Evolutionary conservation across 2,888 invertebrate genomes (phyloP), one percentile per base, ranked within the genome.

Genomic region (Macrophya alboannulata): DNA sequence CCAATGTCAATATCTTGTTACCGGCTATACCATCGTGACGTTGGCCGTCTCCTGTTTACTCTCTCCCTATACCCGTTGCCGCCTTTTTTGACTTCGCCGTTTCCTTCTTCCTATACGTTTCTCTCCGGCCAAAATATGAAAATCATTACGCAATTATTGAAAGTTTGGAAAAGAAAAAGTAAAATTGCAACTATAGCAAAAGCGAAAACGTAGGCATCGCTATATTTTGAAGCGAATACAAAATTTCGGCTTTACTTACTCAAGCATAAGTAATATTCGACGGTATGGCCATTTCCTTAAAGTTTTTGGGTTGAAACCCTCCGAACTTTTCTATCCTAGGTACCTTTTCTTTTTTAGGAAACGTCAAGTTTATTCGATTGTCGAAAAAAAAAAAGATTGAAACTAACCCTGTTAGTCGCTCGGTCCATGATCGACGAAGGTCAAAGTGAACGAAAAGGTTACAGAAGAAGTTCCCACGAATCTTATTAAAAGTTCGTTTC

Each of bases 1-100:
- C 91, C 91, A 91, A 91, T 91, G 91, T 91, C 91, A 91, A 91
- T 91, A 91, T 91, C 91, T 91, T 91, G 90, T 91, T 91, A 91
- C 91, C 87, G 87, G 86, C 87, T 91, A 90, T 89, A 91, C 88
- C 88, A 87, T 88, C 88, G 87, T 89, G 89, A 89, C 90, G 89
- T 88, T 90, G 89, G 89, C 87, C 90, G 89, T 90, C 90, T 90
- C 89, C 90, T 91, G 90, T 91, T 91, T 91, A 91, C 91, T 90
- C 90, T 90, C 89, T 88, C 88, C 88, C 88, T 86, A 88, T 86
- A 89, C 87, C 87, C 90, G 86, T 86, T 85, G 85, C 87, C 88
- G 86, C 87, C 81, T 81, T 81, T 81, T 81, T 81, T 25, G 59
- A 62, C 62, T 76, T 82, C 76, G 37, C 43, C 84, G 71, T 31